These are phyloP conservation scores for human DNA, from an alignment of 2,113 vertebrate species.

Conservation along the genomic window DNA sequence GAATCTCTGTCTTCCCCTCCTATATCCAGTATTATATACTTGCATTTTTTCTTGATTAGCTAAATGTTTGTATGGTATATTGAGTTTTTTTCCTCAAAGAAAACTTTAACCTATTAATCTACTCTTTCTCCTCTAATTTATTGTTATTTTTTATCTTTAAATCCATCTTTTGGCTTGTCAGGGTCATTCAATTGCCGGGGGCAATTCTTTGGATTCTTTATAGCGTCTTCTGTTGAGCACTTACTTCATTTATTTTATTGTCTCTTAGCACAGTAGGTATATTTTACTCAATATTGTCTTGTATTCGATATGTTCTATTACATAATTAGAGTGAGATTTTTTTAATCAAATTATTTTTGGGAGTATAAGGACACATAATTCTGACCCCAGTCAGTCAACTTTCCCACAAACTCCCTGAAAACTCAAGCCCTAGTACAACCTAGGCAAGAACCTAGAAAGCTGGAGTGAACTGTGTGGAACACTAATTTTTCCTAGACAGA, in stretches of 20 bases:
- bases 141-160: not conserved
- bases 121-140: not conserved
- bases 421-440: not conserved
- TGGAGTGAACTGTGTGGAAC: not conserved
- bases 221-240: not conserved
- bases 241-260: conserved; percentile 24
- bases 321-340: not conserved
- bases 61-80: not conserved
- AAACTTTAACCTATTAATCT: not conserved
- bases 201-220: not conserved
- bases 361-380: not conserved
- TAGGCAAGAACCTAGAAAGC: not conserved
- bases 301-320: not conserved
- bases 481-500: not conserved
- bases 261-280: not conserved
- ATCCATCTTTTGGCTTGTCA: not conserved
- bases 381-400: not conserved
- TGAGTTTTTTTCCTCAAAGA: not conserved
- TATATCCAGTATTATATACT: not conserved
- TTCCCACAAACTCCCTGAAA: not conserved
- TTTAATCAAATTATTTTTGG: not conserved
- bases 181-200: too few relatives aligned
- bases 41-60: not conserved
- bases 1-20: not conserved
- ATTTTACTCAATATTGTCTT: not conserved